These are phyloP conservation scores for Hepsetus odoe DNA, from an alignment of 2,113 vertebrate species.

Conservation along the genomic window DNA sequence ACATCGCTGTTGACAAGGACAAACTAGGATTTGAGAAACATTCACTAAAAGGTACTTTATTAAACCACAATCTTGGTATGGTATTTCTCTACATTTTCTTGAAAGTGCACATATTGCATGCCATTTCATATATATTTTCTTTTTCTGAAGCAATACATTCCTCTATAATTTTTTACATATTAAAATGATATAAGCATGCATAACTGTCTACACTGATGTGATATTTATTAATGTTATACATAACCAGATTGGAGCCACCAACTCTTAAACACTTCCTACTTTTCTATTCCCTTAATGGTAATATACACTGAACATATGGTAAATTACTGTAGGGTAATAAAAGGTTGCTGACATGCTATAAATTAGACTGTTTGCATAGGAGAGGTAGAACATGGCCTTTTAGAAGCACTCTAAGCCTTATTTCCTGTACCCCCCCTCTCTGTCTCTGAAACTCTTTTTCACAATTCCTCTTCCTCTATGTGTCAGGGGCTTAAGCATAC, in stretches of 20 bases:
- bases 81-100: too few species aligned
- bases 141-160: too few species aligned
- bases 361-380: constrained; percentile 74
- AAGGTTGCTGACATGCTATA: constrained; percentile 77
- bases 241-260: constrained; percentile 19
- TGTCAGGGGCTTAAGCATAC: constrained; percentile 58
- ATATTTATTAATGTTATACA: constrained; percentile 7
- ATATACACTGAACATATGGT: constrained; percentile 76
- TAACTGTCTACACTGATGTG: not conserved
- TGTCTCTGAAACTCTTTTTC: constrained; percentile 29
- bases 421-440: constrained; percentile 60
- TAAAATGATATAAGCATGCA: not conserved
- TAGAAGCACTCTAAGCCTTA: constrained; percentile 68
- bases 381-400: constrained; percentile 69
- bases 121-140: too few species aligned
- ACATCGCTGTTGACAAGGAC: constrained; percentile 60
- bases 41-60: too few species aligned
- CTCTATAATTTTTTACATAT: too few species aligned
- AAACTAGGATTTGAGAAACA: constrained; percentile 43
- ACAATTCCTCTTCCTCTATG: constrained; percentile 54
- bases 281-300: constrained; percentile 61
- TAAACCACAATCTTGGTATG: too few species aligned
- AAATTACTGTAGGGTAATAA: constrained; percentile 77
- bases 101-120: too few species aligned
- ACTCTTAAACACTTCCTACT: constrained; percentile 47